Conservation (phyloP, 2,113 vertebrate genomes). For the Xerus inauris region DNA sequence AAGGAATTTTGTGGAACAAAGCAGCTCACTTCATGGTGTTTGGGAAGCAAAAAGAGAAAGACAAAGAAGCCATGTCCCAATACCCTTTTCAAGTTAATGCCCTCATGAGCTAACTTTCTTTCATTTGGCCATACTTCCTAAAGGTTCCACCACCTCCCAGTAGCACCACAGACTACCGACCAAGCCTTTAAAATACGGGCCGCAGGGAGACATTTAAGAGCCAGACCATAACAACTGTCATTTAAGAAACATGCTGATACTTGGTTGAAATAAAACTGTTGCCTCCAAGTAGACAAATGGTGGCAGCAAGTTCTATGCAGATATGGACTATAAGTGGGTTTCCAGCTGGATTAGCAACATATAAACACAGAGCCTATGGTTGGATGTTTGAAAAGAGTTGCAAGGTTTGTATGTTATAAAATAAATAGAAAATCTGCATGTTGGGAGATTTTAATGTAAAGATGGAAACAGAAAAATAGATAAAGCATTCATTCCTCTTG, state of each 20-base stretch:
- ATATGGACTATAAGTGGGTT: rapidly evolving
- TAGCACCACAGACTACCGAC: neutral
- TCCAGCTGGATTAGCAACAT: rapidly evolving
- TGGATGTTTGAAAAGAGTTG: rapidly evolving
- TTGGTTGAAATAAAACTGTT: neutral
- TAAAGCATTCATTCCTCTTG: too few relatives aligned
- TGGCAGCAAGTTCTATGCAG: rapidly evolving
- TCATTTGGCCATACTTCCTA: too few relatives aligned
- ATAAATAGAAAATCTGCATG: neutral
- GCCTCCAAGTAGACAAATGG: neutral
- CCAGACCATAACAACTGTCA: neutral
- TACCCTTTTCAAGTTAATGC: too few relatives aligned
- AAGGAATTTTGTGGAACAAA: neutral
- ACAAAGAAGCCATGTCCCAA: neutral
- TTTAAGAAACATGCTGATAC: neutral
- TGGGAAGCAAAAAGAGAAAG: neutral
- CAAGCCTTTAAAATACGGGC: neutral
- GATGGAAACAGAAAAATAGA: neutral
- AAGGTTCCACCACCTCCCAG: too few relatives aligned
- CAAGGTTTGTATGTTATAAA: neutral
- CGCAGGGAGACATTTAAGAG: too few relatives aligned
- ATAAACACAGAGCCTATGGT: rapidly evolving
- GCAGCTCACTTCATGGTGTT: neutral
- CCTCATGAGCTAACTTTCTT: too few relatives aligned
- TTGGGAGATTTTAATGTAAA: neutral